Evolutionary conservation across 2,797 vertebrate genomes (phyloP).

Genomic region (Cottoperca gobio): DNA sequence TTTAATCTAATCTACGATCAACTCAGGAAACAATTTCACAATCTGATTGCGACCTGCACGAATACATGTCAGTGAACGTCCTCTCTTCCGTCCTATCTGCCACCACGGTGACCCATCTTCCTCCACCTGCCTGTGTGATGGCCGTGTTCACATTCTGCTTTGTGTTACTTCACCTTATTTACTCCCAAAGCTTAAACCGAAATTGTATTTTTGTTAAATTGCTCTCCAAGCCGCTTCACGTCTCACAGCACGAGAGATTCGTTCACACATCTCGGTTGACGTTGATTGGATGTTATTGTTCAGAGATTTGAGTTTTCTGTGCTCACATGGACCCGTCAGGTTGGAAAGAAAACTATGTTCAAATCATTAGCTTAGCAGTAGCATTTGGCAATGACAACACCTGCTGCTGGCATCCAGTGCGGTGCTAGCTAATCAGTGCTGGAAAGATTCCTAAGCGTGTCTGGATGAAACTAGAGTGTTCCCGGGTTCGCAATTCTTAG

Average conservation of each 20-base stretch:
- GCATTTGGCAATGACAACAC: constrained; percentile 43
- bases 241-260: constrained; percentile 1
- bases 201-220: constrained; percentile 28
- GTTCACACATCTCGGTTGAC: background rate
- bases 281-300: constrained; percentile 42
- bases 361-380: constrained; percentile 49
- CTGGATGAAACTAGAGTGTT: constrained; percentile 34
- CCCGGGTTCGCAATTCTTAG: constrained; percentile 37
- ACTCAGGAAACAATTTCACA: constrained; percentile 26
- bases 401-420: constrained; percentile 54
- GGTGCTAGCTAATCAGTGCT: constrained; percentile 46
- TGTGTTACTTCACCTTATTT: constrained; percentile 19
- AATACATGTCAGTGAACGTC: background rate
- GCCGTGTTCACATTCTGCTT: constrained; percentile 11
- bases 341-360: constrained; percentile 24
- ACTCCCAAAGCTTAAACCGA: constrained; percentile 2
- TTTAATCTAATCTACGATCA: constrained; percentile 21
- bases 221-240: background rate
- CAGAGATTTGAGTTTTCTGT: constrained; percentile 32
- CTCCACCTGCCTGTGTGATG: background rate
- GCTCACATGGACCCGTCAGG: background rate
- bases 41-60: constrained; percentile 17
- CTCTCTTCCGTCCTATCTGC: background rate
- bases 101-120: background rate
- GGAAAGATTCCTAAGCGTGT: constrained; percentile 53